Percentiles rank a stretch among this genome's conserved stretches.
Conservation (phyloP, 2,113 vertebrate genomes). For the Channa maculata region DNA sequence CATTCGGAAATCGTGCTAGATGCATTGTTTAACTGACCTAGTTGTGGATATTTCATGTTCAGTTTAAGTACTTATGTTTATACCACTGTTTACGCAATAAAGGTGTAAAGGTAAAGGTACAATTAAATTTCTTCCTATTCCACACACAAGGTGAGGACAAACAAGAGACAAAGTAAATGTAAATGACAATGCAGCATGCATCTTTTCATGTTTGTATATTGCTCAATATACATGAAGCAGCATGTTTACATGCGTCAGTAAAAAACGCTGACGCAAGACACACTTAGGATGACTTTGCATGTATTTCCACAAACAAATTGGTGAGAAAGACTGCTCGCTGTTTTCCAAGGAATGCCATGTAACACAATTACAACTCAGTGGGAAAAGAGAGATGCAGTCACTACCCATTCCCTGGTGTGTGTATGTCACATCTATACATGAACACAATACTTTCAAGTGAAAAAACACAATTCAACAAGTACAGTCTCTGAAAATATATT, state of each 20-base stretch:
- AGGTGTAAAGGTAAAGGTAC: background rate
- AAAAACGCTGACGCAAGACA: background rate
- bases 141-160: background rate
- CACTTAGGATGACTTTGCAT: background rate
- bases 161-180: background rate
- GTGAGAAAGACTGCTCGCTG: no score
- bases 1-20: no score
- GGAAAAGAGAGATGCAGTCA: background rate
- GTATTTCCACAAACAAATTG: conserved; percentile 13
- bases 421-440: no score
- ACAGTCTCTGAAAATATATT: conserved; percentile 74
- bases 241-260: background rate
- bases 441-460: background rate
- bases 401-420: background rate
- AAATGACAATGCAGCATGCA: background rate
- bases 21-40: no score
- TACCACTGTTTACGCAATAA: no score
- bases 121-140: background rate
- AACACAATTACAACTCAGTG: background rate
- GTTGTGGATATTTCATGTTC: no score
- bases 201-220: background rate
- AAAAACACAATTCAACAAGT: conserved; percentile 6
- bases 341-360: background rate
- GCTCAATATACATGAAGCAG: background rate
- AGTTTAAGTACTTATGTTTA: no score